A percentile compares a stretch with the other conserved stretches of the same genome.
These are phyloP conservation scores for Theodoxus fluviatilis DNA, from an alignment of 2,888 invertebrate species.

Conservation along the genomic window DNA sequence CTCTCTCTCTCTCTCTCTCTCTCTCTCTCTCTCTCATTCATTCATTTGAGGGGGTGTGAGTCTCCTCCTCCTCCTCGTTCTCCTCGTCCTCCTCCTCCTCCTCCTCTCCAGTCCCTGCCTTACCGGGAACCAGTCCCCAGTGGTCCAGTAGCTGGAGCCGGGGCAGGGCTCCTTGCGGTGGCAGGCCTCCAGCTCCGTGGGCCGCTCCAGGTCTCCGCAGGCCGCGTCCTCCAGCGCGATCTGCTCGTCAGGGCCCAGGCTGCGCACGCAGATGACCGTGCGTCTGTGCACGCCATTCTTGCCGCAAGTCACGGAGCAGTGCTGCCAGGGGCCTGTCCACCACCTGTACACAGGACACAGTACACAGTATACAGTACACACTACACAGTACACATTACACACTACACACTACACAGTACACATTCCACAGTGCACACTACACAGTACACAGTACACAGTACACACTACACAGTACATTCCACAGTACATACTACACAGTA, in stretches of 20 bases:
- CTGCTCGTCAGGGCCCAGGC: constrained; percentile 70
- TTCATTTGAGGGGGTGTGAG: too few relatives aligned
- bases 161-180: constrained; percentile 57
- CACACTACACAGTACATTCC: too few relatives aligned
- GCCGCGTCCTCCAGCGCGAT: constrained; percentile 79
- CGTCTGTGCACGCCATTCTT: constrained; percentile 60
- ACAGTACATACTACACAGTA: too few relatives aligned
- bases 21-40: neutral
- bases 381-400: too few relatives aligned
- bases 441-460: too few relatives aligned
- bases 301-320: constrained; percentile 78
- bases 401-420: too few relatives aligned
- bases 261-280: constrained; percentile 66
- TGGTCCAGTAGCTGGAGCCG: constrained; percentile 48
- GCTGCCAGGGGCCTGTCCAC: constrained; percentile 88
- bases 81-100: too few relatives aligned
- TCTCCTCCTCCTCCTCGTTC: too few relatives aligned
- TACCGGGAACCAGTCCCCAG: constrained; percentile 58
- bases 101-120: too few relatives aligned
- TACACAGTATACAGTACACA: too few relatives aligned
- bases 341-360: constrained; percentile 69
- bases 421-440: too few relatives aligned
- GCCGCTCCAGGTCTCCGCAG: constrained; percentile 75
- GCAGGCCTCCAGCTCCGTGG: constrained; percentile 71
- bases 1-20: neutral